Conservation (phyloP, 1,140 invertebrate species). For the Ctenoplectra terminalis region DNA sequence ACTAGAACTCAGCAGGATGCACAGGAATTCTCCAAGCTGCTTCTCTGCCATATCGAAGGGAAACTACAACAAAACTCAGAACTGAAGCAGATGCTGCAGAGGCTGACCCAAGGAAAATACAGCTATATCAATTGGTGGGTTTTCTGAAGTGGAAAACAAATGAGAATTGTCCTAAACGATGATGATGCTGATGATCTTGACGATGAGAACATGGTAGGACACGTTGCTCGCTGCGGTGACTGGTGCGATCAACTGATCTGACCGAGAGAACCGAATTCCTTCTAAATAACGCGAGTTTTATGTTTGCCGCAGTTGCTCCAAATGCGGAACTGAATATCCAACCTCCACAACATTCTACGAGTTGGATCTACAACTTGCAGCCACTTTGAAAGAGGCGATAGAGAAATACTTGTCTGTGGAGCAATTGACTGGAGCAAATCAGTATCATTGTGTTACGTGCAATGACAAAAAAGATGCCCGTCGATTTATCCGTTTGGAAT, state of each 20-base stretch:
- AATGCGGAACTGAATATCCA: conserved; percentile 85
- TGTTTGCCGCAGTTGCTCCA: conserved; percentile 83
- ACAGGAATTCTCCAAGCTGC: conserved; percentile 89
- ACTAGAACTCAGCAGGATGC: conserved; percentile 88
- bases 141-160: conserved; percentile 70
- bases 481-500: conserved; percentile 84
- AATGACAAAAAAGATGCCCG: conserved; percentile 86
- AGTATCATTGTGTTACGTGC: conserved; percentile 87
- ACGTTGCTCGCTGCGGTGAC: conserved; percentile 66
- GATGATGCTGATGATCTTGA: conserved; percentile 69
- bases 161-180: conserved; percentile 70
- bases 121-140: conserved; percentile 86
- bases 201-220: conserved; percentile 69
- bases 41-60: conserved; percentile 86
- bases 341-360: conserved; percentile 87
- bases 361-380: conserved; percentile 86
- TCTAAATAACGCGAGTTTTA: conserved; percentile 54
- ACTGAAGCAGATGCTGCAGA: conserved; percentile 84
- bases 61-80: conserved; percentile 82
- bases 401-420: conserved; percentile 87
- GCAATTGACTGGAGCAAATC: conserved; percentile 86
- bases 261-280: conserved; percentile 47
- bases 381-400: conserved; percentile 85
- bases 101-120: conserved; percentile 87
- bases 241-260: conserved; percentile 69